phyloP scores from a whole-genome alignment of 1,140 invertebrate genomes.

The Armadillidium nasatum region DNA sequence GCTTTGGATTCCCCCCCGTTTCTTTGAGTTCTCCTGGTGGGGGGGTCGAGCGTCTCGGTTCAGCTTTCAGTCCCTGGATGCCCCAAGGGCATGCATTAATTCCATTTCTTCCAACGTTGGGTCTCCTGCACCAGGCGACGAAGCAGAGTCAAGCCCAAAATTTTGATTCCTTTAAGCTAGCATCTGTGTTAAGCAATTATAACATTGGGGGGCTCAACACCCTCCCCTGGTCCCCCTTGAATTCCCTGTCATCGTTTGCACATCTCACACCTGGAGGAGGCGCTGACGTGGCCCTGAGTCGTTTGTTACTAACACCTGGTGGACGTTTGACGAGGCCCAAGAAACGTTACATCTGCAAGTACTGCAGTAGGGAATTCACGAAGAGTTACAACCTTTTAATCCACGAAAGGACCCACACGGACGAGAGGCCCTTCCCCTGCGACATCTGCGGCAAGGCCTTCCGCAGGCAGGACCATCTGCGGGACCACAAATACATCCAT shows the following conservation, averaged over 20 bases:
- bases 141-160: not conserved
- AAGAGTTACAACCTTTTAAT: constrained; percentile 97
- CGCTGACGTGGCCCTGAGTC: not conserved
- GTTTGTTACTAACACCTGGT: constrained; percentile 25
- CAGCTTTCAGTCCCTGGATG: constrained; percentile 21
- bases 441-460: constrained; percentile 93
- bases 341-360: constrained; percentile 97
- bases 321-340: constrained; percentile 73
- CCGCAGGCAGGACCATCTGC: constrained; percentile 36
- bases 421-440: constrained; percentile 95
- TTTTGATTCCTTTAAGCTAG: constrained; percentile 6
- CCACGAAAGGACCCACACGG: constrained; percentile 95
- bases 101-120: constrained; percentile 20
- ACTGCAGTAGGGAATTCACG: constrained; percentile 93
- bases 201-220: constrained; percentile 4
- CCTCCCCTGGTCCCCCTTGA: not conserved
- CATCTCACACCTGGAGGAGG: constrained; percentile 9
- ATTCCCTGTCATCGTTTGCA: not conserved
- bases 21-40: not conserved
- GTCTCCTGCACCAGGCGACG: not conserved
- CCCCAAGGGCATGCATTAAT: constrained; percentile 9
- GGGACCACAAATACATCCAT: constrained; percentile 69
- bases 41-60: constrained; percentile 1
- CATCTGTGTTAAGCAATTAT: not conserved
- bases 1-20: constrained; percentile 20